phyloP scores from a whole-genome alignment of 92 coral and sea anemone species.

The Porites lobata region DNA sequence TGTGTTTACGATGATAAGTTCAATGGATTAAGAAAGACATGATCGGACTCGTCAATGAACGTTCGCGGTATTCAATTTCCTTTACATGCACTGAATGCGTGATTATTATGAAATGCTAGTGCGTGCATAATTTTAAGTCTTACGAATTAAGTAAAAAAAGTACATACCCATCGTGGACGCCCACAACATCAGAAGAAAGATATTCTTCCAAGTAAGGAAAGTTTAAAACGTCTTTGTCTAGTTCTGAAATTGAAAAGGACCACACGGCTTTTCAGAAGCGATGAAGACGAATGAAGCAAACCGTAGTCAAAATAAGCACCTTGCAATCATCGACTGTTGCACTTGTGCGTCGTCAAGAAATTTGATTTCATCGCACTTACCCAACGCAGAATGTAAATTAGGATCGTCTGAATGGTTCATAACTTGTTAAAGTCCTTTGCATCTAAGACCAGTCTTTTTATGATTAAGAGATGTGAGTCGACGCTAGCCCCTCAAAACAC shows the following conservation, averaged over 20 bases:
- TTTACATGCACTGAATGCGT: background rate
- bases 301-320: background rate
- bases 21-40: background rate
- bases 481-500: background rate
- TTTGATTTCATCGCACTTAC: slow-evolving; percentile 15
- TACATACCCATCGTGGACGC: slow-evolving; percentile 38
- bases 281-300: background rate
- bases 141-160: slow-evolving; percentile 3
- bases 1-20: background rate
- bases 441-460: slow-evolving; percentile 15
- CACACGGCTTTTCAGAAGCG: background rate
- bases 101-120: background rate
- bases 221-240: slow-evolving; percentile 26
- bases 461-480: background rate
- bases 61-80: slow-evolving; percentile 8
- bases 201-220: slow-evolving; percentile 28
- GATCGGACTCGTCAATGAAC: background rate
- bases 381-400: slow-evolving; percentile 13
- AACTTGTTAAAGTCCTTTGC: background rate
- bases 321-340: slow-evolving; percentile 2
- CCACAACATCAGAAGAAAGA: slow-evolving; percentile 21
- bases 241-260: slow-evolving; percentile 9
- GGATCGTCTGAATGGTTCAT: slow-evolving; percentile 45
- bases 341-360: background rate
- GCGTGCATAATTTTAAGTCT: background rate